phyloP scores from a whole-genome alignment of 2,797 vertebrate species.

The Psittacula derbiana region DNA sequence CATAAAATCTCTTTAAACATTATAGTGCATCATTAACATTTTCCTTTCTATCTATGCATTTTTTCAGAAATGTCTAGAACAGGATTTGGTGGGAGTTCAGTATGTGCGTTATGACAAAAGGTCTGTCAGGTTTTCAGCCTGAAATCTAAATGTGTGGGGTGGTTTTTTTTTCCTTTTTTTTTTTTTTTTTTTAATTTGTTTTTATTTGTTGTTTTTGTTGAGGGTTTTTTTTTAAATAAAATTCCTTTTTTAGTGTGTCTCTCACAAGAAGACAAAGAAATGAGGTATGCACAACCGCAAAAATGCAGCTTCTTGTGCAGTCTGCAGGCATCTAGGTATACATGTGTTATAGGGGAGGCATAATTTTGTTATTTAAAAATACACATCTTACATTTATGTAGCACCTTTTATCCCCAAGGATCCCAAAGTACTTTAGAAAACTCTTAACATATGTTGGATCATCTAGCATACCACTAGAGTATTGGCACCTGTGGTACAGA shows the following conservation, averaged over 20 bases:
- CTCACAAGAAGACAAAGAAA: not conserved
- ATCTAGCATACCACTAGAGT: not conserved
- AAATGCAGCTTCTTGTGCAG: not conserved
- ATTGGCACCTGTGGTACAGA: not conserved
- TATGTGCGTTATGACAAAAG: not conserved
- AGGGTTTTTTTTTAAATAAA: not conserved
- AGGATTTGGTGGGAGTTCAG: not conserved
- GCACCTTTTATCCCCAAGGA: not conserved
- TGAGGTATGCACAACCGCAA: not conserved
- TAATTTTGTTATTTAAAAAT: not conserved
- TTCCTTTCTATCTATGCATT: not conserved
- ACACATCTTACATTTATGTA: not conserved
- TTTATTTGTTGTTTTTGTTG: not conserved
- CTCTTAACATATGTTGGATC: not conserved
- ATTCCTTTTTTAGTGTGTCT: not conserved
- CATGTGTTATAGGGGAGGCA: not conserved
- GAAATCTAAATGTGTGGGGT: not conserved
- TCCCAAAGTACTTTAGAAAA: not conserved
- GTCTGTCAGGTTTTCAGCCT: not conserved
- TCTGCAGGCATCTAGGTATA: not conserved
- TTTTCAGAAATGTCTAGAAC: not conserved
- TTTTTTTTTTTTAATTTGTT: not conserved
- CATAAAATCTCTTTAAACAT: not conserved
- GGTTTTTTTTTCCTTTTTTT: too few species aligned
- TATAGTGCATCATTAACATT: not conserved